phyloP scores from a whole-genome alignment of 2,113 vertebrate species.

The Cygnus atratus region DNA sequence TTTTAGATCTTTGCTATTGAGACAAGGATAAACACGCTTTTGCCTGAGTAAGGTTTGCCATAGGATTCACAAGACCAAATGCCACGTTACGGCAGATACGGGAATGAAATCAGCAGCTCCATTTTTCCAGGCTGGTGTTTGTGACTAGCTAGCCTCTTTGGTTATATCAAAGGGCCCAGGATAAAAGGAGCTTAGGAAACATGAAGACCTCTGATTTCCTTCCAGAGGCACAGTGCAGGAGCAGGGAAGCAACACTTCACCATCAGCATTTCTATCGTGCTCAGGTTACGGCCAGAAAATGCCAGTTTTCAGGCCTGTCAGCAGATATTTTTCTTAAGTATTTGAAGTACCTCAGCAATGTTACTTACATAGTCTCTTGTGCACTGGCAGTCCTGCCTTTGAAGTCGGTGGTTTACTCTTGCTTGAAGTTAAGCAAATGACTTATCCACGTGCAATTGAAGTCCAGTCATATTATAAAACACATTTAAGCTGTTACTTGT shows the following conservation, averaged over 20 bases:
- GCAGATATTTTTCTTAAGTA: background rate
- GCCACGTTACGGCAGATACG: accelerated
- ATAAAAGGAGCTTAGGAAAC: constrained; percentile 24
- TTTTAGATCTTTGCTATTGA: background rate
- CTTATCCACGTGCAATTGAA: background rate
- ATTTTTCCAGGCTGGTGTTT: background rate
- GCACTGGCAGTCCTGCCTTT: background rate
- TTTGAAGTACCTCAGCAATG: background rate
- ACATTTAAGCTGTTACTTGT: background rate
- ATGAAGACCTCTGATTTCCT: background rate
- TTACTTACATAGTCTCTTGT: background rate
- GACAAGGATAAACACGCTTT: background rate
- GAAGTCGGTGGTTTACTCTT: background rate
- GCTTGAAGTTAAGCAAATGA: constrained; percentile 16
- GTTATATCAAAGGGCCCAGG: background rate
- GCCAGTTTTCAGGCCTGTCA: background rate
- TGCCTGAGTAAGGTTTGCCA: background rate
- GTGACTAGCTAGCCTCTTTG: background rate
- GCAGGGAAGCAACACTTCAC: background rate
- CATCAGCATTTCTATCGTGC: background rate
- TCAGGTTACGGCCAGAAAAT: background rate
- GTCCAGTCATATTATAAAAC: background rate
- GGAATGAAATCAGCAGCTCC: background rate
- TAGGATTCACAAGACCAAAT: background rate
- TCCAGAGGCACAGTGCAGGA: background rate